Base-by-base conservation (phyloP, 2,888 invertebrate genomes). In the Erynnis tages region DNA sequence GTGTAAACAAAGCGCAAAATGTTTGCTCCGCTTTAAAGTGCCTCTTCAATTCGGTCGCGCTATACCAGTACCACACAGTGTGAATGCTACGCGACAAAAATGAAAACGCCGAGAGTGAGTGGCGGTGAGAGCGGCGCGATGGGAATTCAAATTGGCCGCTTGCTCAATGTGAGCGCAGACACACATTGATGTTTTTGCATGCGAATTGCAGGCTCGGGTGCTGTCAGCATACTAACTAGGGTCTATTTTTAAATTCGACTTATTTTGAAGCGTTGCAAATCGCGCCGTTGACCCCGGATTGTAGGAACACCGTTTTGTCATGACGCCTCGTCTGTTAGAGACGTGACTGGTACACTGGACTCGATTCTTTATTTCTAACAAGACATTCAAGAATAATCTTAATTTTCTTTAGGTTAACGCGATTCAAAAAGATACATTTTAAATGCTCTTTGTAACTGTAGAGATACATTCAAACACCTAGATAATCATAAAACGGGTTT, bases 181-280 rank as follows among this genome's bases (percentile, higher is more conserved):
- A 32, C 41, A 57, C 68, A 65, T 65, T 63, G 56, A 61, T 62
- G 32, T 34, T 32, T 69, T 69, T 67, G 68, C 69, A 68, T 74
- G 70, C 64, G 67, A 73, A 74, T 77, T 75, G 74, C 73, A 73
- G 74, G 68, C 65, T 65, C 58, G 61, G 41, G 54, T 69, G 71
- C 69, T 66, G 69, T 71, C 68, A 62, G 77, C 74, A 79, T 79
- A 76, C 71, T 71, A 79, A 81, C 66, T 66, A 66, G 60, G 64
- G 56, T 68, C 59, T 71, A 73, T 71, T 73, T 73, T 70, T 67
- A 67, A 67, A 65, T 64, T 67, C 58, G 55, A 53, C 59, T 55
- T 59, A 53, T 54, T 52, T 45, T 16, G 37, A 37, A 45, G 60
- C 55, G 61, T 56, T 64, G 45, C 41, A 49, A 52, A 49, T 49